These are phyloP conservation scores for Eubasilissa regina DNA, from an alignment of 1,140 invertebrate genomes.

Conservation along the genomic window DNA sequence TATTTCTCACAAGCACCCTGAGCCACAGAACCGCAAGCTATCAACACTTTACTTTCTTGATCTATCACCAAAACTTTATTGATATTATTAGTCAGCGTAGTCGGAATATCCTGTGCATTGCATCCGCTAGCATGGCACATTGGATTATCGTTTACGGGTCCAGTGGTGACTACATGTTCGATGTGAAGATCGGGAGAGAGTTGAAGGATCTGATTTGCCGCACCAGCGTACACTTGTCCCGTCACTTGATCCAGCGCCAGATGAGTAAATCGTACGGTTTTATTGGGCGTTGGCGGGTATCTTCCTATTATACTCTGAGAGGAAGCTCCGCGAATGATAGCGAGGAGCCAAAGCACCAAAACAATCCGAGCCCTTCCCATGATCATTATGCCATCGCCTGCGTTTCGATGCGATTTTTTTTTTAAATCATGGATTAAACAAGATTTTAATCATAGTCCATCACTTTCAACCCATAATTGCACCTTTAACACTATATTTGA, in stretches of 20 bases:
- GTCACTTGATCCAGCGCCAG: slow-evolving; percentile 71
- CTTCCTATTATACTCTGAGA: slow-evolving; percentile 46
- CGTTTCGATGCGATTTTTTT: slow-evolving; percentile 33
- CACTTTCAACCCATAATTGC: slow-evolving; percentile 48
- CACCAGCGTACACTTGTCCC: slow-evolving; percentile 84
- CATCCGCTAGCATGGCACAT: slow-evolving; percentile 91
- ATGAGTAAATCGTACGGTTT: slow-evolving; percentile 65
- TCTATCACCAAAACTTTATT: slow-evolving; percentile 95
- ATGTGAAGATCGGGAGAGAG: slow-evolving; percentile 82
- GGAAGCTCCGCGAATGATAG: slow-evolving; percentile 30
- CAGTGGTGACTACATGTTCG: slow-evolving; percentile 79
- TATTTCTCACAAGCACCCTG: slow-evolving; percentile 93
- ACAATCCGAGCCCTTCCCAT: slow-evolving; percentile 47
- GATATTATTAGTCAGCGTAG: slow-evolving; percentile 84
- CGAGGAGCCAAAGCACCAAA: slow-evolving; percentile 50
- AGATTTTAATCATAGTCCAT: slow-evolving; percentile 21
- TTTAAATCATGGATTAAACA: slow-evolving; percentile 25
- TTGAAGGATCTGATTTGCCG: slow-evolving; percentile 88
- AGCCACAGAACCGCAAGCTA: slow-evolving; percentile 89
- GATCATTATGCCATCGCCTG: slow-evolving; percentile 52
- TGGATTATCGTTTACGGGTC: slow-evolving; percentile 87
- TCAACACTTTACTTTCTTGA: slow-evolving; percentile 83
- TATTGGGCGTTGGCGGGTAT: slow-evolving; percentile 48
- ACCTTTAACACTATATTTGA: slow-evolving; percentile 2
- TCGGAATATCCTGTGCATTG: slow-evolving; percentile 76